Evolutionary conservation across 2,888 invertebrate species (phyloP).

Genomic region (Geotrupes spiniger): DNA sequence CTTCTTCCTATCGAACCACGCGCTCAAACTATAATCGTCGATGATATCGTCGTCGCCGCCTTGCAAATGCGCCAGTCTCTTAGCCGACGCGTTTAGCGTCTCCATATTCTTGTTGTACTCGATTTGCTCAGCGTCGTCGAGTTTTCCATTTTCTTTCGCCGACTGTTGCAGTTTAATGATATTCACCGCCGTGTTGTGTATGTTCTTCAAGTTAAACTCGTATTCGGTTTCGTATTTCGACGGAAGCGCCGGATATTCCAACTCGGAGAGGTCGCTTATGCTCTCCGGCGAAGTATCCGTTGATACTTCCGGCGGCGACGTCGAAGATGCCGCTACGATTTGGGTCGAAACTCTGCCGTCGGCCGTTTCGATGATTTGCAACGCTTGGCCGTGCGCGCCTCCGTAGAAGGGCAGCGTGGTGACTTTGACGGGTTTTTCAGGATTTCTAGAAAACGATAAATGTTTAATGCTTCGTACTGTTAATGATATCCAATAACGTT

Average conservation of each 20-base stretch:
- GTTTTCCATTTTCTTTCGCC: slow-evolving; percentile 58
- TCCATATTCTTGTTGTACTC: slow-evolving; percentile 59
- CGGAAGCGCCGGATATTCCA: slow-evolving; percentile 44
- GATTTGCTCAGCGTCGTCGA: slow-evolving; percentile 56
- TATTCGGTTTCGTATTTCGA: slow-evolving; percentile 44
- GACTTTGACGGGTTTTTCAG: slow-evolving; percentile 32
- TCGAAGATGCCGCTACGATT: slow-evolving; percentile 47
- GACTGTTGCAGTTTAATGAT: slow-evolving; percentile 61
- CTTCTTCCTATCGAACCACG: slow-evolving; percentile 45
- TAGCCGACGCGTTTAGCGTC: slow-evolving; percentile 41
- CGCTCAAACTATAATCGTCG: slow-evolving; percentile 30
- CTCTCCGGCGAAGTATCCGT: slow-evolving; percentile 7
- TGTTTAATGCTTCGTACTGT: too few relatives aligned
- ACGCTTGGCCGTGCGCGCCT: slow-evolving; percentile 67
- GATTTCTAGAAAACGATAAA: slow-evolving; percentile 10
- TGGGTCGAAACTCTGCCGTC: slow-evolving; percentile 49
- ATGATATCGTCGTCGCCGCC: slow-evolving; percentile 34
- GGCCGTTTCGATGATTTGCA: slow-evolving; percentile 58
- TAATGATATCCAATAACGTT: too few relatives aligned
- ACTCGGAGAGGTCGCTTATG: slow-evolving; percentile 25
- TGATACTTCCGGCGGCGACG: slow-evolving; percentile 22
- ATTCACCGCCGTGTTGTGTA: slow-evolving; percentile 58
- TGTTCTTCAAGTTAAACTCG: slow-evolving; percentile 56
- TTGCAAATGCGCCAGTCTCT: slow-evolving; percentile 41
- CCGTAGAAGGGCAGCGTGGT: slow-evolving; percentile 65